A percentile compares a stretch with the other conserved stretches of the same genome.
Evolutionary conservation across 2,888 invertebrate genomes (phyloP).

Genomic region (Empis stercorea): DNA sequence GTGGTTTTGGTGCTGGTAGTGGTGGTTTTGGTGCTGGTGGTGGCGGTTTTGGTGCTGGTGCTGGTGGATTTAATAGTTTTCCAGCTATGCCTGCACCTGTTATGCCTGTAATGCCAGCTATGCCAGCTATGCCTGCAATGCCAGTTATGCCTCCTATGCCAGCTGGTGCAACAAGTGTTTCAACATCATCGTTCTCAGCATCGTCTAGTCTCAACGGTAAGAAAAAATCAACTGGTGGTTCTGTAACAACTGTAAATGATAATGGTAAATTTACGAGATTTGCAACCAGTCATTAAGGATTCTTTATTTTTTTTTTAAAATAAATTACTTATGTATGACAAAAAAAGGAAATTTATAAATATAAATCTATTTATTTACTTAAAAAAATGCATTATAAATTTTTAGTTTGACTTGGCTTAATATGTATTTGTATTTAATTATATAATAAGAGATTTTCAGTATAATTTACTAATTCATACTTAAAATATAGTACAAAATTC

Average conservation of each 20-base stretch:
- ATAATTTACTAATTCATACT: no score
- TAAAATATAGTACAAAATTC: no score
- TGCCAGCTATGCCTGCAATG: no score
- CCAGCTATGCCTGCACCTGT: constrained; percentile 1
- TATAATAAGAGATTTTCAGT: no score
- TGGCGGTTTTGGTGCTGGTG: constrained; percentile 8
- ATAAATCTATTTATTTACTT: no score
- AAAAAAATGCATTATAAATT: no score
- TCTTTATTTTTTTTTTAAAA: no score
- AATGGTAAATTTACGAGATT: constrained; percentile 59
- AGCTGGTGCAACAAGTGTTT: constrained; percentile 36
- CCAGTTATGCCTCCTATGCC: no score
- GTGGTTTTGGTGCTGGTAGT: constrained; percentile 12
- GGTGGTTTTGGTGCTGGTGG: constrained; percentile 12
- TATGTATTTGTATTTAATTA: no score
- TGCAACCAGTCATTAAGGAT: constrained; percentile 27
- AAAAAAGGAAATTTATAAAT: no score
- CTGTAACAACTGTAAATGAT: constrained; percentile 55
- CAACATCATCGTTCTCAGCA: constrained; percentile 48
- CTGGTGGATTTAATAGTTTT: constrained; percentile 13
- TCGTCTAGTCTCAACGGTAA: constrained; percentile 48
- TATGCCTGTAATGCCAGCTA: background rate
- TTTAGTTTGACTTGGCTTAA: no score
- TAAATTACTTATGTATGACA: no score
- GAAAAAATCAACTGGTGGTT: constrained; percentile 40